Conservation (phyloP, 2,888 invertebrate genomes). For the Chloroclystis v-ata region DNA sequence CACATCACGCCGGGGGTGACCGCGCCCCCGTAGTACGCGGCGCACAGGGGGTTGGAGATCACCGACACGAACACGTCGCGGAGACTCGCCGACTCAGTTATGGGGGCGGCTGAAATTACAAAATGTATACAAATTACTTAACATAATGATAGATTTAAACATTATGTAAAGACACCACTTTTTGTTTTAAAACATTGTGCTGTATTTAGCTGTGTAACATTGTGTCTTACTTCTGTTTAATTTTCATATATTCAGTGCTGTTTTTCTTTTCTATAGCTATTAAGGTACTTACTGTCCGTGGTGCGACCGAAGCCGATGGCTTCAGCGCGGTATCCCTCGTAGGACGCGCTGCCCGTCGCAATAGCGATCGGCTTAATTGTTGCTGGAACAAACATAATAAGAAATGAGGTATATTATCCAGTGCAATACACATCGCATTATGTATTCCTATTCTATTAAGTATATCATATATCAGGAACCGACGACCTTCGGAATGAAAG, state of each 20-base stretch:
- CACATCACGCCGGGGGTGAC: slow-evolving; percentile 26
- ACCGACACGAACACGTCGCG: slow-evolving; percentile 52
- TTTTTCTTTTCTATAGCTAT: too few species aligned
- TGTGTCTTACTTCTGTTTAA: too few species aligned
- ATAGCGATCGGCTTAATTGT: slow-evolving; percentile 32
- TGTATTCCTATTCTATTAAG: too few species aligned
- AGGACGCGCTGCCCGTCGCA: slow-evolving; percentile 27
- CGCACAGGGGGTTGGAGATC: slow-evolving; percentile 24
- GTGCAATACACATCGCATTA: too few species aligned
- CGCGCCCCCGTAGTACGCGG: background rate
- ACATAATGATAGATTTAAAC: too few species aligned
- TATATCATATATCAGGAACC: too few species aligned
- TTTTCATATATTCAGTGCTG: too few species aligned
- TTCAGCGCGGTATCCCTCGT: slow-evolving; percentile 28
- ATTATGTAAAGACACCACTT: too few species aligned
- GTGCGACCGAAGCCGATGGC: slow-evolving; percentile 42
- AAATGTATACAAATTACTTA: background rate
- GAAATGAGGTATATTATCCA: too few species aligned
- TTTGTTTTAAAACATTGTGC: too few species aligned
- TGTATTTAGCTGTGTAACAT: too few species aligned
- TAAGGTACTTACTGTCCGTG: slow-evolving; percentile 36
- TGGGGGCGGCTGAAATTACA: slow-evolving; percentile 24
- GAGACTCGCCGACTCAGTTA: slow-evolving; percentile 35
- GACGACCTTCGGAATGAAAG: too few species aligned
- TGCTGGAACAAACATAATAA: slow-evolving; percentile 18